Base-by-base conservation (phyloP, 2,113 vertebrate species). In the Platysternon megacephalum region DNA sequence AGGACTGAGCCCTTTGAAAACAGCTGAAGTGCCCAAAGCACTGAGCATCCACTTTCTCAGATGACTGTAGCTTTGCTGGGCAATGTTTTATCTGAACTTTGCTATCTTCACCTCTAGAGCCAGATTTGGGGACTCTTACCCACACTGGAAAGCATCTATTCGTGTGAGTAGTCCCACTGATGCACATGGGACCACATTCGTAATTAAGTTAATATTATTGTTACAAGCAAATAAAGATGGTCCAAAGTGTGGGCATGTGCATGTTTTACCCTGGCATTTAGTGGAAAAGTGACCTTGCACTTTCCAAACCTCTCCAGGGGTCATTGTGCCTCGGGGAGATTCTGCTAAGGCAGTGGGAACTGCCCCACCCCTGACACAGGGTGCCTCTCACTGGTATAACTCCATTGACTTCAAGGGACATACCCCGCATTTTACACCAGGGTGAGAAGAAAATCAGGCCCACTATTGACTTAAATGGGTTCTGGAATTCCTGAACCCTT, bases 81-180 rank as follows among this genome's bases (percentile, higher is more conserved):
- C 2, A 39, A 53, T 10, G 4, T 65, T 87, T 82, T 72, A 32
- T 44, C 72, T 80, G 81, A 46, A 48, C 19, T 85, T 91, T 82
- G 32, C 65, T 87, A 26, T 46, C 55, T 91, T 85, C 32, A 87
- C 52, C 24, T 21, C 11, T 84, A 46, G 76, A n/a, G 12, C 12
- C 26, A 84, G 2, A 5, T 44, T 81, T 11, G 82, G 9, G 1
- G 0, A 11, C 21, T 6, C 3, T 58, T 42, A 13, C 19, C 32
- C 65, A 72, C 1, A 56, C 35, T 16, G 42, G 44, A 10, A 90
- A 92, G 42, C 0, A 0, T 42, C 76, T 0, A 0, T 87, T 72
- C 21, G 42, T 3, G 8, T 14, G 3, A 0, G 0, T n/a, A 48
- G 46, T 5, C 24, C 32, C 53, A 58, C n/a, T 56, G 48, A 86